These are phyloP conservation scores for Candidula unifasciata DNA, from an alignment of 2,888 invertebrate species.

Conservation along the genomic window DNA sequence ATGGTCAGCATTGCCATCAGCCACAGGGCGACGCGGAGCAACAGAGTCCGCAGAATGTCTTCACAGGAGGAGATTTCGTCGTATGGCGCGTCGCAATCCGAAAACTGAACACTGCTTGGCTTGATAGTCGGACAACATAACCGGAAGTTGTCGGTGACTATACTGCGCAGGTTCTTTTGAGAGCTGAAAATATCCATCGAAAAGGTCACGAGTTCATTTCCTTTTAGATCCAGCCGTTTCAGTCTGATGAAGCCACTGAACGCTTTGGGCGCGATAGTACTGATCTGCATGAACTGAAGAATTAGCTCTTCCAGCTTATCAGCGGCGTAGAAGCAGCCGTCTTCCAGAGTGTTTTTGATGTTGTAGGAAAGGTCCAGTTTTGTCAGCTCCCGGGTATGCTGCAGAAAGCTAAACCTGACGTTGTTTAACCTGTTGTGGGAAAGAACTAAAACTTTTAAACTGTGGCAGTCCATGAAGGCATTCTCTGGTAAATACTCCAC, in stretches of 20 bases:
- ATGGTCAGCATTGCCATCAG: conserved; percentile 36
- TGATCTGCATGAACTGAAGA: conserved; percentile 24
- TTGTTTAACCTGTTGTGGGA: conserved; percentile 21
- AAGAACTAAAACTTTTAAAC: conserved; percentile 29
- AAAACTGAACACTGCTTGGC: conserved; percentile 16
- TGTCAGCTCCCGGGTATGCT: neutral
- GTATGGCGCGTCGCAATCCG: conserved; percentile 38
- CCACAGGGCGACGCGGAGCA: conserved; percentile 43
- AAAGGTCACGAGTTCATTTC: conserved; percentile 16
- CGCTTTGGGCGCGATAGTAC: conserved; percentile 23
- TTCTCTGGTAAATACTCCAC: neutral
- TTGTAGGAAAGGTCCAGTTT: conserved; percentile 39
- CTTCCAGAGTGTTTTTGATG: neutral
- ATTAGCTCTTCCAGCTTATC: conserved; percentile 11
- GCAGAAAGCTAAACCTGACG: neutral
- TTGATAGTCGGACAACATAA: conserved; percentile 45
- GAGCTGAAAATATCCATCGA: conserved; percentile 10
- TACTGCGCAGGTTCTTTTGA: conserved; percentile 23
- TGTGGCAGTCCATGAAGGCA: conserved; percentile 30
- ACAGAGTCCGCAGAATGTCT: conserved; percentile 37
- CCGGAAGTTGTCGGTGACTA: conserved; percentile 47
- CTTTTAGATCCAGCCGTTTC: conserved; percentile 27
- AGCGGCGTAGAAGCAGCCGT: conserved; percentile 2
- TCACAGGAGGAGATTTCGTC: conserved; percentile 52
- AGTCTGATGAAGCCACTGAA: conserved; percentile 41